Conservation (phyloP, 2,113 vertebrate genomes). For the Loxodonta africana region DNA sequence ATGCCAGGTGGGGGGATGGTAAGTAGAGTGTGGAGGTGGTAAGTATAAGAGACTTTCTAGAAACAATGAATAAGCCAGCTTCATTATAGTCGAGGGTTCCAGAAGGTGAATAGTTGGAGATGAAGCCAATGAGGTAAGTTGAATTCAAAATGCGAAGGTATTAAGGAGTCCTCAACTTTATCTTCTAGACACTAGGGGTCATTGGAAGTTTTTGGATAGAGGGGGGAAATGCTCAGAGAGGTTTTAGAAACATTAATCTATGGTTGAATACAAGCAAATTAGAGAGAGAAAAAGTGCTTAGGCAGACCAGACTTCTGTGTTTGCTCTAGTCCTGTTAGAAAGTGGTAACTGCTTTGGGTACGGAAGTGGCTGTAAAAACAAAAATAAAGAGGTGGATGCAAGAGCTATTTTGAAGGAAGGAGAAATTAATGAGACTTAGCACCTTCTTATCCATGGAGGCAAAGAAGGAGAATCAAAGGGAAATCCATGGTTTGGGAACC, state of each 20-base stretch:
- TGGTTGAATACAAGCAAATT: background rate
- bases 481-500: slow-evolving; percentile 36
- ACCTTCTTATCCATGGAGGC: background rate
- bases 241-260: slow-evolving; percentile 12
- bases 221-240: background rate
- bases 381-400: background rate
- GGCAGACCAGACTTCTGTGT: background rate
- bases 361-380: slow-evolving; percentile 8
- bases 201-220: slow-evolving; percentile 18
- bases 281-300: background rate
- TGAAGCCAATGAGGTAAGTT: background rate
- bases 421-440: background rate
- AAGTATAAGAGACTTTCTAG: background rate
- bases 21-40: background rate
- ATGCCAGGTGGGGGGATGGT: background rate
- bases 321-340: background rate
- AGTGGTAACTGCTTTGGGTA: background rate
- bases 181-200: background rate
- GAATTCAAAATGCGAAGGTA: background rate
- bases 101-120: background rate
- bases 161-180: background rate
- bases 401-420: slow-evolving; percentile 45
- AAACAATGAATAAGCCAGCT: background rate
- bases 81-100: background rate
- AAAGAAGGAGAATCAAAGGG: slow-evolving; percentile 17